phyloP scores from a whole-genome alignment of 2,888 invertebrate genomes.

The Cerceris rybyensis region DNA sequence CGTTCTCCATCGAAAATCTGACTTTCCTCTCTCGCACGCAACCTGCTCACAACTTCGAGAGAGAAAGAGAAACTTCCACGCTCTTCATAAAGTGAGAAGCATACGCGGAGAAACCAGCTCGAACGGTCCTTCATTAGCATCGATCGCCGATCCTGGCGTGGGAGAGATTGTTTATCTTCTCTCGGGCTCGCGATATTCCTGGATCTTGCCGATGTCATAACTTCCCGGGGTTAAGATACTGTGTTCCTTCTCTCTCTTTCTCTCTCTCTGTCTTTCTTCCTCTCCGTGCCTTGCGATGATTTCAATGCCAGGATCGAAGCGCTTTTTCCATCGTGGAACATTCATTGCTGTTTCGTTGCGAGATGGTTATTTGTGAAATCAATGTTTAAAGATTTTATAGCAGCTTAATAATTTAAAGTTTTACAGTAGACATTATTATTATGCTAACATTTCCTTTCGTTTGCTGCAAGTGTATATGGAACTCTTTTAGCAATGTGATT shows the following conservation, averaged over 20 bases:
- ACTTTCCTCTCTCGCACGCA: conserved; percentile 15
- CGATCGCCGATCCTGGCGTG: conserved; percentile 69
- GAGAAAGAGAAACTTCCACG: conserved; percentile 27
- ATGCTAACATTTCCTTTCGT: too few relatives aligned
- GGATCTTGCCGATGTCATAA: conserved; percentile 48
- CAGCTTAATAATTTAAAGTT: too few relatives aligned
- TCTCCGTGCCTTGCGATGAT: too few relatives aligned
- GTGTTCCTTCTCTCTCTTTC: not conserved
- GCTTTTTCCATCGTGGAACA: too few relatives aligned
- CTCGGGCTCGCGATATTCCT: conserved; percentile 47
- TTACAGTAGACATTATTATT: too few relatives aligned
- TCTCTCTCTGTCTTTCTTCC: not conserved
- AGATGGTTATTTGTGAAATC: too few relatives aligned
- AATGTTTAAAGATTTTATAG: too few relatives aligned
- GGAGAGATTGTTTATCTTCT: conserved; percentile 76
- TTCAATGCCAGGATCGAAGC: too few relatives aligned
- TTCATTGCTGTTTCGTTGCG: too few relatives aligned
- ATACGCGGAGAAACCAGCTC: conserved; percentile 39
- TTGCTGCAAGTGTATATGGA: too few relatives aligned
- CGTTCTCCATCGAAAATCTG: not conserved
- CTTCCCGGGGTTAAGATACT: conserved; percentile 40
- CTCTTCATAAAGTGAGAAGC: conserved; percentile 18
- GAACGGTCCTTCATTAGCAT: conserved; percentile 75
- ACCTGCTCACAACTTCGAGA: not conserved
- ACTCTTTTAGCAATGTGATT: too few relatives aligned